Percentiles rank a stretch among this genome's conserved stretches.
phyloP scores from a whole-genome alignment of 2,113 vertebrate genomes.

The Dunckerocampus dactyliophorus region DNA sequence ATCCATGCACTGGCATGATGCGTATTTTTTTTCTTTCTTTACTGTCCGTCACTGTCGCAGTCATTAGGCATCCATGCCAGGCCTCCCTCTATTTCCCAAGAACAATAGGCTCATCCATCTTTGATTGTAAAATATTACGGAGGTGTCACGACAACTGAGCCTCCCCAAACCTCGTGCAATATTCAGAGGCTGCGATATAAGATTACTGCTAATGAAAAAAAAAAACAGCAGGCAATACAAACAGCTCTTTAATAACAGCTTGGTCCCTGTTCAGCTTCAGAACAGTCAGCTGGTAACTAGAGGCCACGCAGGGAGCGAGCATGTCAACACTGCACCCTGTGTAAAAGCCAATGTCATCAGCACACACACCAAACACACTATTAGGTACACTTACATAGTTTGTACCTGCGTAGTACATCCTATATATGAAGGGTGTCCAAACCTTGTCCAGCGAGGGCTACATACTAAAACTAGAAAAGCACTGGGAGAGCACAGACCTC shows the following conservation, averaged over 20 bases:
- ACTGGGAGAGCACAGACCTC: too few species aligned
- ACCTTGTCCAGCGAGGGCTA: too few species aligned
- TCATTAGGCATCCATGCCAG: conserved; percentile 29
- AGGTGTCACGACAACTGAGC: conserved; percentile 53
- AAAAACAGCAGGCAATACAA: conserved; percentile 64
- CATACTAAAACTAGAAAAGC: too few species aligned
- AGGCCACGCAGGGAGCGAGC: conserved; percentile 4
- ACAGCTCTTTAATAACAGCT: conserved; percentile 61
- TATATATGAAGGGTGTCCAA: too few species aligned
- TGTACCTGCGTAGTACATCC: too few species aligned
- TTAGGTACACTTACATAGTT: too few species aligned
- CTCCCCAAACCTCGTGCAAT: conserved; percentile 65
- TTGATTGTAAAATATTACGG: conserved; percentile 67
- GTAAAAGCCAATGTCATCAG: background rate
- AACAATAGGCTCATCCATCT: conserved; percentile 64
- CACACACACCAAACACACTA: too few species aligned
- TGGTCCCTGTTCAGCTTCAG: conserved; percentile 29
- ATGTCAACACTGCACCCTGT: conserved; percentile 11
- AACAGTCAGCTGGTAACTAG: conserved; percentile 15
- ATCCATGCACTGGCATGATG: conserved; percentile 44
- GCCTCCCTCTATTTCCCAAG: conserved; percentile 52
- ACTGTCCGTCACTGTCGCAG: conserved; percentile 17
- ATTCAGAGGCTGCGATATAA: conserved; percentile 69
- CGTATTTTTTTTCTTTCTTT: background rate
- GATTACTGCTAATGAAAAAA: conserved; percentile 63